These are phyloP conservation scores for Tortricodes alternella DNA, from an alignment of 2,888 invertebrate species.

Conservation along the genomic window DNA sequence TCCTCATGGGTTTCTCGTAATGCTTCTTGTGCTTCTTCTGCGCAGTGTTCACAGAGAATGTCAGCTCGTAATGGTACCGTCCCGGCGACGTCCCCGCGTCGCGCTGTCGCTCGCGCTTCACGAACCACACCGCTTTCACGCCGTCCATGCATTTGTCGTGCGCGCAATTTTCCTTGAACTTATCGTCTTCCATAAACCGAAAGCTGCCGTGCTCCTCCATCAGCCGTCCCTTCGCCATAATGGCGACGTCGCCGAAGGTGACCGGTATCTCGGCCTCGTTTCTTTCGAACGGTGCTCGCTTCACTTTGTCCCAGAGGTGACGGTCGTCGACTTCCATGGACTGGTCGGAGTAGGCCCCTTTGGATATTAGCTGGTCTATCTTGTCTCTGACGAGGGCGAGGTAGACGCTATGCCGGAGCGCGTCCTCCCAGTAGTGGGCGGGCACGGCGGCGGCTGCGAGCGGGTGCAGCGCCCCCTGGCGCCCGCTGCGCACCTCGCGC, in stretches of 20 bases:
- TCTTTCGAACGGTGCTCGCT: slow-evolving; percentile 71
- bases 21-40: slow-evolving; percentile 73
- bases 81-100: slow-evolving; percentile 71
- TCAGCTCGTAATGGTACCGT: slow-evolving; percentile 84
- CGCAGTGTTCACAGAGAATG: slow-evolving; percentile 83
- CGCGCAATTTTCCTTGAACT: slow-evolving; percentile 55
- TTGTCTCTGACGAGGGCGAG: slow-evolving; percentile 84
- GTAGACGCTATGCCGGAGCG: slow-evolving; percentile 86
- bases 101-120: slow-evolving; percentile 86
- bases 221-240: slow-evolving; percentile 85
- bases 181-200: slow-evolving; percentile 80
- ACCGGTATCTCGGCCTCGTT: slow-evolving; percentile 66
- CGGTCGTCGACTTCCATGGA: slow-evolving; percentile 67
- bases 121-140: slow-evolving; percentile 86
- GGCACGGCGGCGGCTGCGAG: slow-evolving; percentile 53
- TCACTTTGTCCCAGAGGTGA: slow-evolving; percentile 76
- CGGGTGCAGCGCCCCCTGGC: slow-evolving; percentile 56
- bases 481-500: slow-evolving; percentile 49
- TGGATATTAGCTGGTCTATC: slow-evolving; percentile 75
- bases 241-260: slow-evolving; percentile 84
- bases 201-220: slow-evolving; percentile 78
- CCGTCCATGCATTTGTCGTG: slow-evolving; percentile 76
- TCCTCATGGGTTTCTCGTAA: slow-evolving; percentile 81
- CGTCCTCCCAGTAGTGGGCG: slow-evolving; percentile 85
- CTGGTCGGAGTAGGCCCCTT: slow-evolving; percentile 53